These are phyloP conservation scores for Panulirus ornatus DNA, from an alignment of 1,140 invertebrate genomes.

Conservation along the genomic window DNA sequence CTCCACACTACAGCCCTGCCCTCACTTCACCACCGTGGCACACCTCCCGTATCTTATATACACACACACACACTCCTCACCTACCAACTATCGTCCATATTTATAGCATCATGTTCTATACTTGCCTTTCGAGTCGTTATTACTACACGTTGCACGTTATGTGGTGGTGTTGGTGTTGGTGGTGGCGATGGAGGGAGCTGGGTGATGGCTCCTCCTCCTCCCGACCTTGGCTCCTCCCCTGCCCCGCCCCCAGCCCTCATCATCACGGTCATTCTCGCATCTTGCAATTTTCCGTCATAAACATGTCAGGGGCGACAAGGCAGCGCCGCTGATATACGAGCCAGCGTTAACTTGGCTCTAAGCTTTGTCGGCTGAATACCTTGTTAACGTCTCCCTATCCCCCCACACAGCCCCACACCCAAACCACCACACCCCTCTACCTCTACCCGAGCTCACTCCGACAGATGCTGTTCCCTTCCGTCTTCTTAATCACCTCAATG, in stretches of 20 bases:
- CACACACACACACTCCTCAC: not conserved
- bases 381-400: conserved; percentile 27
- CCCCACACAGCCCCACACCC: not conserved
- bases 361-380: conserved; percentile 42
- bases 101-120: not conserved
- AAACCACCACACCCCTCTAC: too few species aligned
- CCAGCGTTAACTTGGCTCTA: conserved; percentile 10
- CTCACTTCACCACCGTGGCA: too few species aligned
- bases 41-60: too few species aligned
- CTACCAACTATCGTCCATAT: not conserved
- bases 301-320: conserved; percentile 50
- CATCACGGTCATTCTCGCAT: conserved; percentile 45
- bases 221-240: not conserved
- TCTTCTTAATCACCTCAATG: too few species aligned
- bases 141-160: too few species aligned
- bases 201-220: not conserved
- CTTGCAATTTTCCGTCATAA: conserved; percentile 66
- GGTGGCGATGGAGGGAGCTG: too few species aligned
- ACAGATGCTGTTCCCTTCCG: too few species aligned
- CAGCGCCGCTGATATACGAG: conserved; percentile 30
- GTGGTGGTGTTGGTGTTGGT: too few species aligned
- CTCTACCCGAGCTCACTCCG: too few species aligned
- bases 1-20: too few species aligned
- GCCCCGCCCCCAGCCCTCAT: conserved; percentile 4
- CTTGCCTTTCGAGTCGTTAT: not conserved